Evolutionary conservation across 2,113 vertebrate genomes (phyloP).

Genomic region (Thinocorus orbignyianus): DNA sequence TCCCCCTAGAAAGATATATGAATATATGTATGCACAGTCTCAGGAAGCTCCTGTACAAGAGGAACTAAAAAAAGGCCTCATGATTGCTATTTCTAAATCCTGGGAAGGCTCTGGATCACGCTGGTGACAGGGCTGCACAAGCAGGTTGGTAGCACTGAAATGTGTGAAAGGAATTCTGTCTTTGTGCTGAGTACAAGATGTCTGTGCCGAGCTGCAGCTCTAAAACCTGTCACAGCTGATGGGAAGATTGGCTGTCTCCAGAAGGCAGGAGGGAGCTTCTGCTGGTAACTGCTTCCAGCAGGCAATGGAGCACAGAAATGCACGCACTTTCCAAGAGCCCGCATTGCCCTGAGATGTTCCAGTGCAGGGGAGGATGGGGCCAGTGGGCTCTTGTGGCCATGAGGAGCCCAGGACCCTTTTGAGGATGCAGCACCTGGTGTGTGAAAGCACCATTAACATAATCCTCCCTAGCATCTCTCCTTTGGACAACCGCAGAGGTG

Average conservation of each 20-base stretch:
- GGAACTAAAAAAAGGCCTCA: background rate
- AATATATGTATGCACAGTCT: background rate
- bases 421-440: too few species aligned
- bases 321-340: accelerated
- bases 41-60: background rate
- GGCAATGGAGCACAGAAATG: background rate
- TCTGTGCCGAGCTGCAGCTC: background rate
- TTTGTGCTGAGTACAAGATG: background rate
- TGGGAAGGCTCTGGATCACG: background rate
- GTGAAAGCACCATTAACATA: background rate
- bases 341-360: accelerated
- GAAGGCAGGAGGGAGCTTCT: background rate
- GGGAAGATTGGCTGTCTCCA: background rate
- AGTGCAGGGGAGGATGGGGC: background rate
- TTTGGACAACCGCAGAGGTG: too few species aligned
- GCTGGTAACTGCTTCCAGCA: background rate
- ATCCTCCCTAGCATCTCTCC: background rate
- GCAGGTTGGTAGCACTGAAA: background rate
- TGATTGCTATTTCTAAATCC: background rate
- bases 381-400: accelerated
- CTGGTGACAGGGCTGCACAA: background rate
- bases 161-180: background rate
- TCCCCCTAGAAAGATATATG: background rate
- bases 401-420: background rate
- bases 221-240: background rate